phyloP scores from a whole-genome alignment of 2,797 vertebrate genomes.

The Loriculus beryllinus region DNA sequence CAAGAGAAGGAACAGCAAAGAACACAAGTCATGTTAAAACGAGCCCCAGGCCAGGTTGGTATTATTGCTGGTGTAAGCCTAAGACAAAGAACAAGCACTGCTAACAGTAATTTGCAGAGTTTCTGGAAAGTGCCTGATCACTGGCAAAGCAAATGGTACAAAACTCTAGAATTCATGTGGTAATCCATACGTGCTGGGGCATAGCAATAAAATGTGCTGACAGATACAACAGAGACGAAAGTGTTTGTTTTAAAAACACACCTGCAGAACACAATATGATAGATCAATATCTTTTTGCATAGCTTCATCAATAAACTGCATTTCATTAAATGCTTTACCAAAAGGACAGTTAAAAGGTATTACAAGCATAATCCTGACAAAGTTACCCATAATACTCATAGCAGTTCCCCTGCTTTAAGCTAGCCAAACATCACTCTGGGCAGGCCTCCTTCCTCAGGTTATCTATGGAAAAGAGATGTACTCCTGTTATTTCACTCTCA shows the following conservation, averaged over 20 bases:
- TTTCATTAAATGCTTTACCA: not conserved
- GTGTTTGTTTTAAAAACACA: not conserved
- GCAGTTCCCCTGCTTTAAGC: not conserved
- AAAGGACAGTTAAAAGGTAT: not conserved
- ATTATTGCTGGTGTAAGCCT: not conserved
- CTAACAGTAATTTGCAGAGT: not conserved
- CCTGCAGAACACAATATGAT: not conserved
- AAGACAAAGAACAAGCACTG: not conserved
- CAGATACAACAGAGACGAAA: not conserved
- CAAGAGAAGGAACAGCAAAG: not conserved
- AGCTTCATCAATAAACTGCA: not conserved
- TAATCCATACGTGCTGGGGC: not conserved
- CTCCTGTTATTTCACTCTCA: not conserved
- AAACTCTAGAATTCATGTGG: not conserved
- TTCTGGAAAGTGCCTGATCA: not conserved
- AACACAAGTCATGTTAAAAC: not conserved
- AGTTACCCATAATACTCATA: not conserved
- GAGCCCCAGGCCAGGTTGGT: not conserved
- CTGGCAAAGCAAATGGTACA: not conserved
- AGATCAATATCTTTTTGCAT: not conserved
- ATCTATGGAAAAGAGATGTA: not conserved
- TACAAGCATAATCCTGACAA: not conserved
- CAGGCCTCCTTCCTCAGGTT: not conserved
- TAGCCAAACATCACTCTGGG: not conserved
- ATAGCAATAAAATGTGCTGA: not conserved